Evolutionary conservation across 2,113 vertebrate genomes (phyloP), one percentile per base, ranked within the genome.

Genomic region (Bubo blakistoni): DNA sequence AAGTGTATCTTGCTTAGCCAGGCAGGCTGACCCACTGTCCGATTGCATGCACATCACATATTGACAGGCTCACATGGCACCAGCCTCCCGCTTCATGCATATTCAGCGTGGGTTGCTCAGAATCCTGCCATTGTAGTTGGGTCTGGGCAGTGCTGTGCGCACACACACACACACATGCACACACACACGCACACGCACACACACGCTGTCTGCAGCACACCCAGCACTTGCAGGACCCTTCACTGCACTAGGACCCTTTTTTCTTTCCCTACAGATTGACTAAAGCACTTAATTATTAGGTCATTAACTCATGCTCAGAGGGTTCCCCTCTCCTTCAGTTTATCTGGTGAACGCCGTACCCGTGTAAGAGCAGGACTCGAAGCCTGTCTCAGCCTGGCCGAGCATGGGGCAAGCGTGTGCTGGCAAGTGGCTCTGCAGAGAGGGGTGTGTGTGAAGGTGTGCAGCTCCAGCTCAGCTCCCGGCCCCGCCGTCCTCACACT

Each of bases 71-170:
- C 69, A 52, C 30, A 26, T 89, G 94, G 92, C 96, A 52, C 30
- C 80, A 91, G 86, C 61, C 88, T 92, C 91, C 62, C 40, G 58
- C 91, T 88, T 94, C 91, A 92, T 94, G 92, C 82, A 85, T 94
- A 94, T 97, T 94, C 95, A 92, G 80, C 0, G 1, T 67, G 65
- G 27, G 4, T 59, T 26, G 70, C 86, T 81, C 88, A 94, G 94
- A 94, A 65, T 81, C 71, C 3, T 92, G 92, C 73, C 40, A 67
- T 87, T 94, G 94, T 94, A 47, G 73, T 17, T 4, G 9, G 86
- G 47, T 46, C 83, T 79, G 86, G 25, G 73, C 86, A 32, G 78
- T 13, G 30, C 51, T 0, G 0, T 69, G 55, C 57, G 14, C 34
- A 3, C n/a, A 19, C 34, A 17, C 52, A 13, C 61, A 22, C 38